These are phyloP conservation scores for Ceratina japonica DNA, from an alignment of 1,140 invertebrate genomes.

Conservation along the genomic window DNA sequence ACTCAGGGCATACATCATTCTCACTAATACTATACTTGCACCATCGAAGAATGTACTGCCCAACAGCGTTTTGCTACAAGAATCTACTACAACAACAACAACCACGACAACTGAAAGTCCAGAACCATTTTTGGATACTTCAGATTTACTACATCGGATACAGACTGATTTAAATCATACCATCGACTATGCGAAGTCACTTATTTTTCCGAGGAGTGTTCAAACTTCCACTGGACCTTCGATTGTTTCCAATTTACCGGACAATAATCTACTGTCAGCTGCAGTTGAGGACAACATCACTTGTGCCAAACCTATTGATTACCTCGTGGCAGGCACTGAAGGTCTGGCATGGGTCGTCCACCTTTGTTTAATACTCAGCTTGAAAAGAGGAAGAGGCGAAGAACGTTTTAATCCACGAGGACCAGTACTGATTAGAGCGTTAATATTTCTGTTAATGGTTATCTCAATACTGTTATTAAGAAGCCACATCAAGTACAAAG, in stretches of 20 bases:
- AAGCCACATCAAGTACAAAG: slow-evolving; percentile 65
- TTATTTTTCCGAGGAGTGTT: slow-evolving; percentile 32
- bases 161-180: slow-evolving; percentile 48
- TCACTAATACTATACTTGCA: slow-evolving; percentile 72
- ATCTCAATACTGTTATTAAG: slow-evolving; percentile 67
- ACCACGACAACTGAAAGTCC: not conserved
- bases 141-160: slow-evolving; percentile 47
- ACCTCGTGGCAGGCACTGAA: slow-evolving; percentile 84
- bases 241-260: slow-evolving; percentile 3
- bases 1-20: slow-evolving; percentile 82
- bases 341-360: slow-evolving; percentile 89
- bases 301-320: slow-evolving; percentile 82
- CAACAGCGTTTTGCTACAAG: slow-evolving; percentile 3
- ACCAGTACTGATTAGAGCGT: slow-evolving; percentile 82
- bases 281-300: slow-evolving; percentile 62
- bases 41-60: slow-evolving; percentile 12
- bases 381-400: slow-evolving; percentile 81
- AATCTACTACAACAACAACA: not conserved
- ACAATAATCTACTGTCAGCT: slow-evolving; percentile 23
- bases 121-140: slow-evolving; percentile 15
- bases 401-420: slow-evolving; percentile 84
- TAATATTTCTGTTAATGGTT: slow-evolving; percentile 71
- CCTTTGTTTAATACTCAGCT: slow-evolving; percentile 85
- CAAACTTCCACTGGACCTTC: not conserved
- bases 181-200: slow-evolving; percentile 50